phyloP scores from a whole-genome alignment of 2,113 vertebrate species.

The Gavia stellata region DNA sequence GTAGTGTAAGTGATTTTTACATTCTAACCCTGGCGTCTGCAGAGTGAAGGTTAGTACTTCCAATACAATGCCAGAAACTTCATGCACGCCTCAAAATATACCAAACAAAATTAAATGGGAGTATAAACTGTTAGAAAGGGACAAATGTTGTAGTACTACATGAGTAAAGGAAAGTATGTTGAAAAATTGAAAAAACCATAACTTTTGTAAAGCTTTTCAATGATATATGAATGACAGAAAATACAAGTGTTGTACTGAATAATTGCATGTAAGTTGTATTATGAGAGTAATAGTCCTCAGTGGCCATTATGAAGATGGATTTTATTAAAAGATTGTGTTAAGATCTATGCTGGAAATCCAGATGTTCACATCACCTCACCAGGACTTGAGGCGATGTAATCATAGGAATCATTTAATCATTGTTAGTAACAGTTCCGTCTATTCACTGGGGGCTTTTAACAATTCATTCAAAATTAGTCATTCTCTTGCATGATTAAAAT shows the following conservation, averaged over 20 bases:
- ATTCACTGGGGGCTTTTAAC: neutral
- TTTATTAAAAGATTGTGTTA: conserved; percentile 15
- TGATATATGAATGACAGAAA: neutral
- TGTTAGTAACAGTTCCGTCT: neutral
- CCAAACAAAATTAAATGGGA: neutral
- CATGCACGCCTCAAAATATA: neutral
- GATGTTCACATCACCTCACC: neutral
- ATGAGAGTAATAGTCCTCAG: neutral
- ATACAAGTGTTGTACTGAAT: neutral
- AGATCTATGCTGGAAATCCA: neutral
- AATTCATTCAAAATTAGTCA: neutral
- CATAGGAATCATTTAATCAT: neutral
- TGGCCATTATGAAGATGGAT: neutral
- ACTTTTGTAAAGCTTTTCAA: neutral
- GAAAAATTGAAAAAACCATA: neutral
- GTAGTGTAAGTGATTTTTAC: neutral
- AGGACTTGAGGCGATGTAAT: neutral
- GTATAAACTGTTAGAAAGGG: neutral
- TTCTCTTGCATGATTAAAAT: neutral
- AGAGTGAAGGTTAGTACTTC: neutral
- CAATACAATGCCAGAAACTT: neutral
- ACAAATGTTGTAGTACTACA: neutral
- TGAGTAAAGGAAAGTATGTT: neutral
- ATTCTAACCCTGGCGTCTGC: neutral
- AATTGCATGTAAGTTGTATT: neutral